phyloP scores from a whole-genome alignment of 1,140 invertebrate genomes.

The Nomia melanderi region DNA sequence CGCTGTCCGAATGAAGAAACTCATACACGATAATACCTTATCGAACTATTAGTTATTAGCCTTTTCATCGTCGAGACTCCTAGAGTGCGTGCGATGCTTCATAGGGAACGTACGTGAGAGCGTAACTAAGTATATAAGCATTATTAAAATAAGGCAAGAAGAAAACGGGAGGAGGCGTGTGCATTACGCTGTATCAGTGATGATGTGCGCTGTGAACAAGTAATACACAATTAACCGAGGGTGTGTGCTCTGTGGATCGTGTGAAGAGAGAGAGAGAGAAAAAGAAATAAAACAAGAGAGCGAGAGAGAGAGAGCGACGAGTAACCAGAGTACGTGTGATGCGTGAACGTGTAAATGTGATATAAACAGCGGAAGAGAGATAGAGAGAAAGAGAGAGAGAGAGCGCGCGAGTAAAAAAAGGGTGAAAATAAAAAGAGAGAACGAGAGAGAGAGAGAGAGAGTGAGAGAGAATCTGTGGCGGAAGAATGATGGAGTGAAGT shows the following conservation, averaged over 20 bases:
- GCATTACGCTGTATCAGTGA: conserved; percentile 70
- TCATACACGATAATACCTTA: conserved; percentile 59
- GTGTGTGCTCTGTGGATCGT: conserved; percentile 48
- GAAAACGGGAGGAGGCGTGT: conserved; percentile 36
- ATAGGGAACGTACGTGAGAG: conserved; percentile 64
- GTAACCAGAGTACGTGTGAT: not conserved
- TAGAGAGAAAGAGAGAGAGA: not conserved
- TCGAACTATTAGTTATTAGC: conserved; percentile 68
- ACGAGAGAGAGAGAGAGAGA: not conserved
- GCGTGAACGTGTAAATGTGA: conserved; percentile 41
- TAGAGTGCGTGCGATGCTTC: conserved; percentile 68
- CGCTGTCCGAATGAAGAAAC: conserved; percentile 35
- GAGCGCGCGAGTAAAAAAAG: not conserved
- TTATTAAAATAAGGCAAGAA: conserved; percentile 37
- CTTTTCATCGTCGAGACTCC: conserved; percentile 68
- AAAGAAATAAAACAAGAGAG: conserved; percentile 12
- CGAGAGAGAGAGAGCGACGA: conserved; percentile 31
- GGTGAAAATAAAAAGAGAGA: not conserved
- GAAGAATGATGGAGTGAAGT: conserved; percentile 43
- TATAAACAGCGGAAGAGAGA: conserved; percentile 20
- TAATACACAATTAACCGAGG: conserved; percentile 50
- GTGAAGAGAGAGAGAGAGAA: conserved; percentile 11
- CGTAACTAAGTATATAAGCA: conserved; percentile 55
- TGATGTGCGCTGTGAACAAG: conserved; percentile 63
- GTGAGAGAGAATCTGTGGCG: conserved; percentile 16